These are phyloP conservation scores for Bruchidius siliquastri DNA, from an alignment of 2,888 invertebrate species.

Conservation along the genomic window DNA sequence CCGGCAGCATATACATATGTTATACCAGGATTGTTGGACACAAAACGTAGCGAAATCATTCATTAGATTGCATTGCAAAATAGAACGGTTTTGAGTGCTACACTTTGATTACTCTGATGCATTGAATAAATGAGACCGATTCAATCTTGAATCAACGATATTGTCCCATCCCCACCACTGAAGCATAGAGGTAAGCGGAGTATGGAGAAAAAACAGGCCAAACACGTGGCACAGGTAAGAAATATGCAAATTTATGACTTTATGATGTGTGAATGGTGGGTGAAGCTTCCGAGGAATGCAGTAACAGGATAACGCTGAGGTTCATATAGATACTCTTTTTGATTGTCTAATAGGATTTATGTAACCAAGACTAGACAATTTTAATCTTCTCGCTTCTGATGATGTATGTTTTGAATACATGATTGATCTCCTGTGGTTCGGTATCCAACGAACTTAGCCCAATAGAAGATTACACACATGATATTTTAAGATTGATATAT, in stretches of 20 bases:
- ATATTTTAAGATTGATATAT: too few species aligned
- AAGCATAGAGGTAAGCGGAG: background rate
- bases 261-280: background rate
- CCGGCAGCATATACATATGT: too few species aligned
- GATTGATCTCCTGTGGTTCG: background rate
- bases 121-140: too few species aligned
- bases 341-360: background rate
- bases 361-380: background rate
- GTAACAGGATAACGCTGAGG: background rate
- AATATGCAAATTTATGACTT: too few species aligned
- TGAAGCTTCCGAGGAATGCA: background rate
- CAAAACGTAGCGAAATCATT: too few species aligned
- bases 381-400: background rate
- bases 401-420: background rate
- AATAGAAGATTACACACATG: background rate
- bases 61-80: too few species aligned
- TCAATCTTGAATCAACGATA: too few species aligned
- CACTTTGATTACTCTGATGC: too few species aligned
- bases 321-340: background rate
- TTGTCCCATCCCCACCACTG: background rate
- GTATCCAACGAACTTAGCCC: background rate
- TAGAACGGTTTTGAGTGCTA: too few species aligned
- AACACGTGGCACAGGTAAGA: too few species aligned
- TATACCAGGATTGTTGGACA: too few species aligned
- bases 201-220: background rate